These are phyloP conservation scores for Hemiprocne comata DNA, from an alignment of 2,113 vertebrate genomes.

Conservation along the genomic window DNA sequence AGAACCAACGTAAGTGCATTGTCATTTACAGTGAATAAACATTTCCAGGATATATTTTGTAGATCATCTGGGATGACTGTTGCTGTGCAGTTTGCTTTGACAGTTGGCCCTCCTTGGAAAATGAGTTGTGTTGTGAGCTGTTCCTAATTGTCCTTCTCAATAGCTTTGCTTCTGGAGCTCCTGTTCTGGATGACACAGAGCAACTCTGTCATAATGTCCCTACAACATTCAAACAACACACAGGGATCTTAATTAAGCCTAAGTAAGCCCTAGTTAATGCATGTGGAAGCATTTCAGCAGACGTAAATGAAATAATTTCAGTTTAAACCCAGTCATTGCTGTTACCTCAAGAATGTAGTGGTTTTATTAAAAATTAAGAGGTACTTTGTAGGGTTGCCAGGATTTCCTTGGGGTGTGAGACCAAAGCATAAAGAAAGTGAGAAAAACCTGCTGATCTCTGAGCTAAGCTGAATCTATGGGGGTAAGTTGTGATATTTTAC, in stretches of 20 bases:
- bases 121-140: not conserved
- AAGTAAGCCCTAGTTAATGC: not conserved
- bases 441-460: conserved; percentile 48
- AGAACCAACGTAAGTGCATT: conserved; percentile 86
- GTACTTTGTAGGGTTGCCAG: conserved; percentile 32
- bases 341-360: not conserved
- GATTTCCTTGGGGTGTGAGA: conserved; percentile 8
- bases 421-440: conserved; percentile 3
- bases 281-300: not conserved
- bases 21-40: not conserved
- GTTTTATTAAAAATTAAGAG: conserved; percentile 15
- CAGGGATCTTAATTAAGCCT: not conserved
- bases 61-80: not conserved
- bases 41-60: not conserved
- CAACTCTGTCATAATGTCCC: not conserved
- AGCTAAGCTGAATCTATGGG: conserved; percentile 18
- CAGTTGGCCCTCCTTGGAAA: conserved; percentile 4
- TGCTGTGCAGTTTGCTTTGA: conserved; percentile 20
- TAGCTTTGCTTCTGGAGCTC: conserved; percentile 13
- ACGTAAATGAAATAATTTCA: not conserved
- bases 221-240: not conserved
- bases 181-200: not conserved
- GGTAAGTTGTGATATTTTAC: not conserved
- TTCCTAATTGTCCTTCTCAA: not conserved
- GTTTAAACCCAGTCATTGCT: not conserved